Evolutionary conservation across 2,113 vertebrate genomes (phyloP), one percentile per base, ranked within the genome.

Genomic region (crab-eating macaque (Macaca fascicularis)): DNA sequence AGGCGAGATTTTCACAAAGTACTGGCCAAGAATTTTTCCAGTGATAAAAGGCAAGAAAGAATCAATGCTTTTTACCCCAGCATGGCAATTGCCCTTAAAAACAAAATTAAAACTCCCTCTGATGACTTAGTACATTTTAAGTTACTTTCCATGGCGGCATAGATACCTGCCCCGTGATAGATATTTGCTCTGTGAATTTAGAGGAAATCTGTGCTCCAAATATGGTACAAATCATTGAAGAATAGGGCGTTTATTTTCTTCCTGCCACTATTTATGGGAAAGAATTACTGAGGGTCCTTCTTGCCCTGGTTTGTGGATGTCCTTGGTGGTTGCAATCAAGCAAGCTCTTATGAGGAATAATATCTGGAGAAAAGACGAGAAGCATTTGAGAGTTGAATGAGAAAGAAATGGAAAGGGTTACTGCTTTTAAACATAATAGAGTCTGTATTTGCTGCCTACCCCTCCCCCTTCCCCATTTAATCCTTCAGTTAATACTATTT

Each of bases 1-100:
- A 87, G 55, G 90, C 92, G 93, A 93, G 16, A 69, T 92, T 67
- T 86, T 83, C 76, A 43, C 45, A 78, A 72, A 84, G 64, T 32
- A 52, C 50, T 13, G 9, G 5, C 23, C 48, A 59, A 76, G 69
- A 50, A n/a, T 40, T 67, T 94, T 93, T 61, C 79, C 35, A 23
- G 1, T 50, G 40, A 80, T 48, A 52, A 0, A 50, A 84, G 50
- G 25, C 52, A 84, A 52, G 87, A 96, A 84, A 52, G 87, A 96
- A 79, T 75, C 72, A 70, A 2, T 74, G 32, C 4, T 43, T 40
- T 50, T 3, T 0, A n/a, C n/a, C 25, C 23, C 38, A 38, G 40
- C 25, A 35, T 70, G 13, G 6, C 76, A 40, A 70, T 55, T 91
- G 55, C 72, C 43, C 48, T 57, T 78, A 84, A 90, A 94, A 59